A percentile compares a stretch with the other conserved stretches of the same genome.
These are phyloP conservation scores for Onychorhynchus coronatus DNA, from an alignment of 2,113 vertebrate genomes.

Conservation along the genomic window DNA sequence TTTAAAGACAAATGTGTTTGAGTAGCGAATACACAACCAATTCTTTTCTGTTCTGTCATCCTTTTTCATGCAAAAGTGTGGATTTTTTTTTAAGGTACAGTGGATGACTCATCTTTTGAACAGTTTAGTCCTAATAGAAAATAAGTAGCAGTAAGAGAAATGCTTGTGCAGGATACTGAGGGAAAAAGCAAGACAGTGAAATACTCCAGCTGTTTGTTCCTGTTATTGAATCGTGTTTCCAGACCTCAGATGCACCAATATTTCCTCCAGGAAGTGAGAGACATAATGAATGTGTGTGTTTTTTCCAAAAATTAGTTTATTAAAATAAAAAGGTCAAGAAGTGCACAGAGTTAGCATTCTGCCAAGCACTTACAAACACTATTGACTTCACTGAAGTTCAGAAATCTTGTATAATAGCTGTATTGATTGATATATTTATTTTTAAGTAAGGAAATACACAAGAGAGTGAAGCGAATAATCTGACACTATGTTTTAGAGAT, in stretches of 20 bases:
- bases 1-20: not conserved
- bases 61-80: not conserved
- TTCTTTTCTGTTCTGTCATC: not conserved
- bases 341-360: not conserved
- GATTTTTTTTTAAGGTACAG: not conserved
- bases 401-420: not conserved
- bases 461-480: constrained; percentile 5
- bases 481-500: not conserved
- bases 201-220: not conserved
- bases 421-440: constrained; percentile 22
- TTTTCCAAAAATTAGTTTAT: constrained; percentile 30
- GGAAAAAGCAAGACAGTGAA: not conserved
- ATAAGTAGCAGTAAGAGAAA: not conserved
- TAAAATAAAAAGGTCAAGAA: constrained; percentile 23
- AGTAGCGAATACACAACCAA: not conserved
- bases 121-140: not conserved
- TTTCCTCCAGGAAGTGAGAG: constrained; percentile 12
- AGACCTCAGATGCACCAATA: not conserved
- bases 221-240: not conserved
- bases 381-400: not conserved
- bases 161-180: not conserved
- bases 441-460: not conserved
- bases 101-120: not conserved
- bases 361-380: not conserved
- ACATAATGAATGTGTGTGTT: constrained; percentile 10